A percentile compares a stretch with the other conserved stretches of the same genome.
These are phyloP conservation scores for Drosophila parabipectinata DNA, from an alignment of 1,140 invertebrate genomes.

Conservation along the genomic window DNA sequence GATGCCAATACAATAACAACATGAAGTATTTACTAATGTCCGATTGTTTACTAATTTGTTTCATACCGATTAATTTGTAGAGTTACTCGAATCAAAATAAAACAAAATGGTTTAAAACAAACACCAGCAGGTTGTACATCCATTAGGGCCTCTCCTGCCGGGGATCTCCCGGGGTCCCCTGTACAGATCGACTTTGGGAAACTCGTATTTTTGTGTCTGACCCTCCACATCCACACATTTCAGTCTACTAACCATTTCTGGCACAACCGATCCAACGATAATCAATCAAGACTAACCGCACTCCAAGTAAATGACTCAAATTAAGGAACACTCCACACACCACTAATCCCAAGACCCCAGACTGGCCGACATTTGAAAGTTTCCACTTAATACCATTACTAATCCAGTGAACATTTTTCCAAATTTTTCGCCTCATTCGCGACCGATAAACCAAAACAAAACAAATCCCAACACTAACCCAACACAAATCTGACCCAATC, in stretches of 20 bases:
- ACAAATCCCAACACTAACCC: slow-evolving; percentile 55
- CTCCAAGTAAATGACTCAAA: slow-evolving; percentile 39
- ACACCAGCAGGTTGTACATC: slow-evolving; percentile 39
- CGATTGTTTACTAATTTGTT: slow-evolving; percentile 70
- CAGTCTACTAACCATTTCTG: slow-evolving; percentile 59
- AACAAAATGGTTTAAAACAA: slow-evolving; percentile 43
- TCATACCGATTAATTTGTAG: slow-evolving; percentile 58
- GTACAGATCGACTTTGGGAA: slow-evolving; percentile 27
- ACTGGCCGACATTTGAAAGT: slow-evolving; percentile 14
- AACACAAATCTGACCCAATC: slow-evolving; percentile 41
- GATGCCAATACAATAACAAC: slow-evolving; percentile 37
- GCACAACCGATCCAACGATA: slow-evolving; percentile 39
- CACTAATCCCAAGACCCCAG: slow-evolving; percentile 23
- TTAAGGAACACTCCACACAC: slow-evolving; percentile 3
- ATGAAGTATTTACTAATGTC: slow-evolving; percentile 61
- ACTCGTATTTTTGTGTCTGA: slow-evolving; percentile 24
- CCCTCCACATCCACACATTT: slow-evolving; percentile 5
- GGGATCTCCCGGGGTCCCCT: neutral
- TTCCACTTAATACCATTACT: slow-evolving; percentile 53
- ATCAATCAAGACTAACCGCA: slow-evolving; percentile 48
- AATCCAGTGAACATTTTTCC: slow-evolving; percentile 71
- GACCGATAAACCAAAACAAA: slow-evolving; percentile 31
- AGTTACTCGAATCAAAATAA: slow-evolving; percentile 43
- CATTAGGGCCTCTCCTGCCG: slow-evolving; percentile 9
- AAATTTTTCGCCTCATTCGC: slow-evolving; percentile 63